These are phyloP conservation scores for Venustoraphidia nigricollis DNA, from an alignment of 2,888 invertebrate species.

Conservation along the genomic window DNA sequence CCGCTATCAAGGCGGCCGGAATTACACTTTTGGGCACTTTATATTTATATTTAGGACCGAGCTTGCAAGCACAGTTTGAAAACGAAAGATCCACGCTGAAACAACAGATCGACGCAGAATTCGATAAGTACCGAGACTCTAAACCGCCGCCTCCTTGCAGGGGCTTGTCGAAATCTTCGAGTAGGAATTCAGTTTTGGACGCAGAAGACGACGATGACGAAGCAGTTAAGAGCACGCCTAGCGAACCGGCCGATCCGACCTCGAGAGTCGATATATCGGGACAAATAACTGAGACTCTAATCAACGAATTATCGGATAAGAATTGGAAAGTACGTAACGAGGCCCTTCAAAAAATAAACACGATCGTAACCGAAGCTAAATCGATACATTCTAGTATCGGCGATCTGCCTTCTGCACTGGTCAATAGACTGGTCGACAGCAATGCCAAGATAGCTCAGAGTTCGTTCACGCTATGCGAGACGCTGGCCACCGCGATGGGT, in stretches of 20 bases:
- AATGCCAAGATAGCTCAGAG: slow-evolving; percentile 84
- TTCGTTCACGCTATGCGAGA: slow-evolving; percentile 69
- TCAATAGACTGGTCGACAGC: slow-evolving; percentile 67
- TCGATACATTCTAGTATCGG: slow-evolving; percentile 73
- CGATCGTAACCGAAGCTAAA: slow-evolving; percentile 57
- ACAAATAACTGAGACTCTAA: slow-evolving; percentile 64
- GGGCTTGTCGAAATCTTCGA: slow-evolving; percentile 38
- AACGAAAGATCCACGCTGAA: slow-evolving; percentile 71
- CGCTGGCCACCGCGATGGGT: slow-evolving; percentile 71
- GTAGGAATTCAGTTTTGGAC: slow-evolving; percentile 34
- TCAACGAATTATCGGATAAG: slow-evolving; percentile 72
- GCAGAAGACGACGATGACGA: slow-evolving; percentile 27
- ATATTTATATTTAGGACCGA: slow-evolving; percentile 67
- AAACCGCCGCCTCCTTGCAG: slow-evolving; percentile 61
- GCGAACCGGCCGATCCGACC: slow-evolving; percentile 50
- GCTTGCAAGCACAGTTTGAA: slow-evolving; percentile 64
- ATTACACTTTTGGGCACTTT: slow-evolving; percentile 60
- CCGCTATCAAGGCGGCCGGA: slow-evolving; percentile 63
- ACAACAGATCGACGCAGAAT: slow-evolving; percentile 72
- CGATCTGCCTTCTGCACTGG: slow-evolving; percentile 66
- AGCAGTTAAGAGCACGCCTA: slow-evolving; percentile 27
- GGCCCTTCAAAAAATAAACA: slow-evolving; percentile 54
- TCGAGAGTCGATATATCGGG: slow-evolving; percentile 68
- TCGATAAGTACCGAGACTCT: slow-evolving; percentile 65
- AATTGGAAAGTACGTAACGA: slow-evolving; percentile 86